A percentile compares a stretch with the other conserved stretches of the same genome.
phyloP scores from a whole-genome alignment of 2,888 invertebrate species.

The Dasypogon diadema region DNA sequence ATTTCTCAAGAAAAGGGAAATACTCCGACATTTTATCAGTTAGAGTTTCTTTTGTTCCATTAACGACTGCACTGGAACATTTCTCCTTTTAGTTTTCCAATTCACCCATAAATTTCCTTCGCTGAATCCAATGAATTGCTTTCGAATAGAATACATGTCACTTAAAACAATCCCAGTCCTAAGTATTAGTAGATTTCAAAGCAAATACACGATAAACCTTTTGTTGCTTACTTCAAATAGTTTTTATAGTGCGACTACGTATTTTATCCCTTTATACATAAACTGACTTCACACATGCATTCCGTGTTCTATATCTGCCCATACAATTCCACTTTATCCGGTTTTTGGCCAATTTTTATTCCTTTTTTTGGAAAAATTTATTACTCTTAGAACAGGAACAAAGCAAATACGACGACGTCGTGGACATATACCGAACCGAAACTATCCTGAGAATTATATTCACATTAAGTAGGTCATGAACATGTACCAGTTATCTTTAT shows the following conservation, averaged over 20 bases:
- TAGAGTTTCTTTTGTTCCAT: too few relatives aligned
- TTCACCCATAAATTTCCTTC: too few relatives aligned
- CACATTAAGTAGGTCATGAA: constrained; percentile 55
- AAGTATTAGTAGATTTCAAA: neutral
- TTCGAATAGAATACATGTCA: too few relatives aligned
- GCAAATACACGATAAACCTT: neutral
- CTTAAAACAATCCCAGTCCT: too few relatives aligned
- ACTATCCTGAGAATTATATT: constrained; percentile 51
- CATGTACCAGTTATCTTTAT: constrained; percentile 48
- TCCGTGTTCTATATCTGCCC: constrained; percentile 39
- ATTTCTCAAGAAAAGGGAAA: too few relatives aligned
- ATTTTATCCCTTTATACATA: neutral
- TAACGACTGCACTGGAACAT: too few relatives aligned
- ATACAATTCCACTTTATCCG: constrained; percentile 43
- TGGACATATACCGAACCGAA: constrained; percentile 50
- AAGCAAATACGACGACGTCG: constrained; percentile 33
- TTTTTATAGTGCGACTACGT: neutral
- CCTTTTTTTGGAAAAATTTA: constrained; percentile 14
- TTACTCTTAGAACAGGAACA: constrained; percentile 18
- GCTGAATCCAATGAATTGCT: too few relatives aligned
- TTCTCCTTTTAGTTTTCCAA: too few relatives aligned
- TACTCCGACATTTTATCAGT: too few relatives aligned
- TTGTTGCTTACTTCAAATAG: too few relatives aligned
- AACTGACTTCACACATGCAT: constrained; percentile 21
- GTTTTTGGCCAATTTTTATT: constrained; percentile 27